Evolutionary conservation across 2,888 invertebrate species (phyloP).

Genomic region (Pegoplata infirma): DNA sequence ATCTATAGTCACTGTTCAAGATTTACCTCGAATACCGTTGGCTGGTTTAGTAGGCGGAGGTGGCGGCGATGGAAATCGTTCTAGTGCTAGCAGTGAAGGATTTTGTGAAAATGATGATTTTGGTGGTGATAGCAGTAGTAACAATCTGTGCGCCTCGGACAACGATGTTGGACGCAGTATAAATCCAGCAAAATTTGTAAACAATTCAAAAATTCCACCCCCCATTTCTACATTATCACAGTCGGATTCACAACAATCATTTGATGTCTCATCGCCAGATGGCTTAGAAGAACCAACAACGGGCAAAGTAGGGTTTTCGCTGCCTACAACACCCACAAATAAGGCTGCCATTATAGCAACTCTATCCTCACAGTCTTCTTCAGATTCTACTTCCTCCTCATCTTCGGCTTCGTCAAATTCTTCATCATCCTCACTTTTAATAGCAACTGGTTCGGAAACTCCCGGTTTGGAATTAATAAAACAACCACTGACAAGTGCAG

Average conservation of each 20-base stretch:
- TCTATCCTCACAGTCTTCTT: constrained; percentile 68
- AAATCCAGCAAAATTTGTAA: constrained; percentile 56
- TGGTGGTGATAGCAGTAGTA: constrained; percentile 84
- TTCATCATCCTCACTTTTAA: constrained; percentile 74
- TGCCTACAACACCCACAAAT: constrained; percentile 57
- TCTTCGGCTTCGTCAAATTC: constrained; percentile 73
- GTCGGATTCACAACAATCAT: constrained; percentile 75
- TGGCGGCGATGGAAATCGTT: constrained; percentile 87
- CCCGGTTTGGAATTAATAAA: constrained; percentile 52
- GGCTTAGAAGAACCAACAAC: constrained; percentile 21
- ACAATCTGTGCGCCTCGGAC: constrained; percentile 76
- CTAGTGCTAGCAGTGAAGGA: constrained; percentile 96
- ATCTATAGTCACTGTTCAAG: constrained; percentile 47
- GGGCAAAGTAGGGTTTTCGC: constrained; percentile 54
- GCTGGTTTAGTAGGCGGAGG: constrained; percentile 64
- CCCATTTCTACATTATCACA: constrained; percentile 64
- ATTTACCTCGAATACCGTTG: constrained; percentile 58
- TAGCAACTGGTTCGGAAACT: constrained; percentile 64
- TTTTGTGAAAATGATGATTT: constrained; percentile 96
- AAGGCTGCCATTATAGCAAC: constrained; percentile 44
- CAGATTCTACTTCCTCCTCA: constrained; percentile 73
- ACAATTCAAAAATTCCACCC: constrained; percentile 2
- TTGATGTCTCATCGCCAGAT: constrained; percentile 70
- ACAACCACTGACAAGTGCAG: constrained; percentile 56
- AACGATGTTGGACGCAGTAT: constrained; percentile 70